Evolutionary conservation across 2,113 vertebrate species (phyloP).

Genomic region (Phalacrocorax aristotelis): DNA sequence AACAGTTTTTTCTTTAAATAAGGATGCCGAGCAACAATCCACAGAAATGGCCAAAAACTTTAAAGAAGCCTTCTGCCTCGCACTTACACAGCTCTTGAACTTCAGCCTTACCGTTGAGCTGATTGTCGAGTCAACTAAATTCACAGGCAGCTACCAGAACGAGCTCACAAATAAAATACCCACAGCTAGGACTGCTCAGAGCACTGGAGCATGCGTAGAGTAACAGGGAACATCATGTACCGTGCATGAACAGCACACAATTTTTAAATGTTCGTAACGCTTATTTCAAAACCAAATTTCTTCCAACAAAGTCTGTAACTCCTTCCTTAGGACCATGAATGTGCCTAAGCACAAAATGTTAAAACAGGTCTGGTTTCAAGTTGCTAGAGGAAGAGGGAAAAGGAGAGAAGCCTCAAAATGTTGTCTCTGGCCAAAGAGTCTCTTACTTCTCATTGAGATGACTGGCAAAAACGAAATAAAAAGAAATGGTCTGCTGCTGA

Average conservation of each 20-base stretch:
- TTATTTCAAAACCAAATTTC: slow-evolving; percentile 70
- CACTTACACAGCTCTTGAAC: slow-evolving; percentile 12
- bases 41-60: slow-evolving; percentile 44
- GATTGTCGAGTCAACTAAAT: slow-evolving; percentile 62
- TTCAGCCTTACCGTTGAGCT: slow-evolving; percentile 16
- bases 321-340: slow-evolving; percentile 44
- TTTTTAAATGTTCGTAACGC: slow-evolving; percentile 61
- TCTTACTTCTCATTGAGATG: background rate
- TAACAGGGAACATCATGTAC: slow-evolving; percentile 64
- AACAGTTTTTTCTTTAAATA: background rate
- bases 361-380: slow-evolving; percentile 61
- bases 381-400: background rate
- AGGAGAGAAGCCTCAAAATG: slow-evolving; percentile 45
- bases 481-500: background rate
- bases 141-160: slow-evolving; percentile 37
- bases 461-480: background rate
- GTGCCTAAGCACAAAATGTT: slow-evolving; percentile 32
- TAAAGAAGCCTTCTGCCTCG: slow-evolving; percentile 40
- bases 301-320: slow-evolving; percentile 64
- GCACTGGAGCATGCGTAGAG: slow-evolving; percentile 43
- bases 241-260: slow-evolving; percentile 44
- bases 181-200: slow-evolving; percentile 65
- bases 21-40: slow-evolving; percentile 51
- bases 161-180: slow-evolving; percentile 68
- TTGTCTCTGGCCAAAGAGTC: slow-evolving; percentile 26